These are phyloP conservation scores for Brachyhypopomus gauderio DNA, from an alignment of 2,113 vertebrate genomes.

Conservation along the genomic window DNA sequence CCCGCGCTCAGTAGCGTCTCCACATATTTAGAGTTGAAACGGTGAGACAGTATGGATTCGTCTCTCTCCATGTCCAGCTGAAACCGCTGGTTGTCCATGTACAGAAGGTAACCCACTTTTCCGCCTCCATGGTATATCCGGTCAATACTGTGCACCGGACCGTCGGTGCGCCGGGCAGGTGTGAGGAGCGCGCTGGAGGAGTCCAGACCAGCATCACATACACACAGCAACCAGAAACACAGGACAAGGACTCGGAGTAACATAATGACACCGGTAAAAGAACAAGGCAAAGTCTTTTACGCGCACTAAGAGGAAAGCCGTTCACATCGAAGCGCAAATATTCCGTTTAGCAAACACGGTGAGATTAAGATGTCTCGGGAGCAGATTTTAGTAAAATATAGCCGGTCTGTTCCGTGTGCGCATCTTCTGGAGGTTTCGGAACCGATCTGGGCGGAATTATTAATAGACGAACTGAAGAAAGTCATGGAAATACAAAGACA, in stretches of 20 bases:
- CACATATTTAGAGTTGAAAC: conserved; percentile 66
- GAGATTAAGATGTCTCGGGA: conserved; percentile 14
- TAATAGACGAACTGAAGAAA: conserved; percentile 46
- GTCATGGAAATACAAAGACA: conserved; percentile 50
- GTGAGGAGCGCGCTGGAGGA: conserved; percentile 61
- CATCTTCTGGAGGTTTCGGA: conserved; percentile 66
- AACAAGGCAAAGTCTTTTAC: conserved; percentile 57
- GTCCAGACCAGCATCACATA: conserved; percentile 38
- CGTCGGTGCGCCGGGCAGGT: conserved; percentile 74
- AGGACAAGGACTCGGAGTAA: conserved; percentile 65
- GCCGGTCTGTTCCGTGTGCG: conserved; percentile 54
- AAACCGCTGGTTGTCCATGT: conserved; percentile 83
- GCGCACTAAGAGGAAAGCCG: neutral
- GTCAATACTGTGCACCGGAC: conserved; percentile 82
- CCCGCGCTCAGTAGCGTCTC: conserved; percentile 61
- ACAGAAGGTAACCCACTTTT: conserved; percentile 87
- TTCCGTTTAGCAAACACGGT: conserved; percentile 49
- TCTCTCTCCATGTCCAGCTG: conserved; percentile 90
- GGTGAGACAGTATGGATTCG: conserved; percentile 71
- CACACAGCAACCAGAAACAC: conserved; percentile 60
- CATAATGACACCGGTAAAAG: conserved; percentile 60
- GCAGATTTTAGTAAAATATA: conserved; percentile 52
- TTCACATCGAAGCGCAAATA: conserved; percentile 50
- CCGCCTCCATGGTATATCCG: conserved; percentile 88
- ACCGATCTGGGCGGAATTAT: conserved; percentile 53